These are phyloP conservation scores for Hormiphora californensis DNA, from an alignment of 37 sponge, comb jelly and placozoan species.

Conservation along the genomic window DNA sequence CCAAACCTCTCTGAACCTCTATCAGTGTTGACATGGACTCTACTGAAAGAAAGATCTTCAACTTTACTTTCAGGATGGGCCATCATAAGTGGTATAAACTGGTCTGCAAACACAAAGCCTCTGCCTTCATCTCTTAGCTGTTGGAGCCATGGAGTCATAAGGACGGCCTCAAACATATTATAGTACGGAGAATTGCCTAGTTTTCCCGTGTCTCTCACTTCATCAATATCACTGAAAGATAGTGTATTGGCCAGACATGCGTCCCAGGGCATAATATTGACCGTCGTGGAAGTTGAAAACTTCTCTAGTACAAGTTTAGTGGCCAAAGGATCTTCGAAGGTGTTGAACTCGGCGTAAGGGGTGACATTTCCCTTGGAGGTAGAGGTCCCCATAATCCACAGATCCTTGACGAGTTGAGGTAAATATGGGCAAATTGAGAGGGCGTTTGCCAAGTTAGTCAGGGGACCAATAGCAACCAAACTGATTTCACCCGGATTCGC, in stretches of 20 bases:
- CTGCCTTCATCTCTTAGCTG: neutral
- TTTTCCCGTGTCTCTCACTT: too few relatives aligned
- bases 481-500: conserved; percentile 1
- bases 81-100: neutral
- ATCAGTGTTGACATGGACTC: neutral
- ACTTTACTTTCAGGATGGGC: neutral
- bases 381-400: conserved; percentile 3
- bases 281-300: neutral
- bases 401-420: neutral
- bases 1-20: neutral
- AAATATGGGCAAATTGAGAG: neutral
- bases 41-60: too few relatives aligned
- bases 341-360: conserved; percentile 25
- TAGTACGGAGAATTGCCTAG: neutral
- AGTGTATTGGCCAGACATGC: neutral
- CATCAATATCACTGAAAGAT: neutral
- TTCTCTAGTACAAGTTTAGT: neutral
- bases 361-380: conserved; percentile 15
- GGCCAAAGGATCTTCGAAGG: neutral
- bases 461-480: conserved; percentile 31
- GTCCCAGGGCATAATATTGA: conserved; percentile 14
- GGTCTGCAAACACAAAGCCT: neutral
- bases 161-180: neutral
- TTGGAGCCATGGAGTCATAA: neutral
- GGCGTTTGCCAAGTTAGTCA: conserved; percentile 39